Evolutionary conservation across 2,113 vertebrate species (phyloP), one percentile per base, ranked within the genome.

Genomic region (Todiramphus chloris): DNA sequence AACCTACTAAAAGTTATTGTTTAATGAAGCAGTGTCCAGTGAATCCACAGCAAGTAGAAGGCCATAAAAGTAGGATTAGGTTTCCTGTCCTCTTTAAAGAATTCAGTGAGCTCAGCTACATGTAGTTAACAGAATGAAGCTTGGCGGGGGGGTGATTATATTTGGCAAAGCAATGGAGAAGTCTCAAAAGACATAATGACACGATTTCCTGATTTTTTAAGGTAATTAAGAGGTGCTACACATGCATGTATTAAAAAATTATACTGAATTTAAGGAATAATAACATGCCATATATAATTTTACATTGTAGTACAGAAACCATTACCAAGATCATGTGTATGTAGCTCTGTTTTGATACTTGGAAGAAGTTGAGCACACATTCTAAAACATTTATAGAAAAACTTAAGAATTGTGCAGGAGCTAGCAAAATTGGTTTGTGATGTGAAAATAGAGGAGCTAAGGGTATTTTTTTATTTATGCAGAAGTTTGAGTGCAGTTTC

Each of bases 101-200:
- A 60, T 75, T 78, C 1, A 3, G 5, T 35, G 23, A 79, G 23
- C 24, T 85, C 58, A 62, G 3, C 11, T 79, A n/a, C 14, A 13
- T 11, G 33, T 43, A 51, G 24, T 25, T 93, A 39, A 73, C 17
- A 82, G 48, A 78, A 68, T 33, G 17, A 28, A 63, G 19, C 19
- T 75, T 68, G 4, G 1, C 41, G 16, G 6, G 6, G 6, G 0
- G 0, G 25, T 2, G 2, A 11, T 87, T 77, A 19, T 37, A 16
- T 79, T 93, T 80, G 77, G 46, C 28, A 84, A 72, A 74, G 11
- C 46, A 67, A 15, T n/a, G 31, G 14, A 74, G 28, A 86, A 21
- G 5, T 81, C 64, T 70, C 37, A 58, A 78, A 83, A 83, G 1
- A 0, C 27, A 43, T 48, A 62, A 50, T 33, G 9, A 70, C 2